phyloP scores from a whole-genome alignment of 2,113 vertebrate genomes.

The Nyctibius bracteatus region DNA sequence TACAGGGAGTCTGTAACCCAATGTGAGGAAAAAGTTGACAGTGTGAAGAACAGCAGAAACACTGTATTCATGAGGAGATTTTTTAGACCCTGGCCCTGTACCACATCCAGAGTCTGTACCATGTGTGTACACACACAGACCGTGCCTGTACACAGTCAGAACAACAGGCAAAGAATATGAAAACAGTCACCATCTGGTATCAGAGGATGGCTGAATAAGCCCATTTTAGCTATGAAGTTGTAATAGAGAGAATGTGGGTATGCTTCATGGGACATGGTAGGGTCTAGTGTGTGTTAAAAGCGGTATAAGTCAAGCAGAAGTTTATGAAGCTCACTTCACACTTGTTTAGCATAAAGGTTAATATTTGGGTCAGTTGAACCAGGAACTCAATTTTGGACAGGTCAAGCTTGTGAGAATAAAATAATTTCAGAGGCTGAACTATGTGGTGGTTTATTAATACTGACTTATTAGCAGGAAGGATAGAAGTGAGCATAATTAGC shows the following conservation, averaged over 20 bases:
- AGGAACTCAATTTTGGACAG: background rate
- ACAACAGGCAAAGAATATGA: background rate
- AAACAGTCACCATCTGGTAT: background rate
- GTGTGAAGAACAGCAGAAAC: background rate
- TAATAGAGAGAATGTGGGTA: background rate
- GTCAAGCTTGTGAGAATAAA: background rate
- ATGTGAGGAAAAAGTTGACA: background rate
- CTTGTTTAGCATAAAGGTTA: background rate
- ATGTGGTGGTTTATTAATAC: background rate
- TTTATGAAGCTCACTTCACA: background rate
- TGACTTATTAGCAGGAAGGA: background rate
- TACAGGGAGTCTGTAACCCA: background rate
- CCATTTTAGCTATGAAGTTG: background rate
- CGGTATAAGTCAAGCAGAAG: background rate
- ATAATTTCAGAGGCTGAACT: background rate
- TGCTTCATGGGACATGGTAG: background rate
- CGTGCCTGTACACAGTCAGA: background rate
- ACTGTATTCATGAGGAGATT: background rate
- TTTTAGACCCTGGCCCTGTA: background rate
- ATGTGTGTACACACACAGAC: background rate
- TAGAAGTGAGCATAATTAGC: background rate
- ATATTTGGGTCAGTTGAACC: background rate
- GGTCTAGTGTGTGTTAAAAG: background rate
- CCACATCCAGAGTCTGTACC: rapidly evolving
- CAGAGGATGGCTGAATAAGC: background rate